These are phyloP conservation scores for Hestina assimilis DNA, from an alignment of 1,140 invertebrate genomes.

Conservation along the genomic window DNA sequence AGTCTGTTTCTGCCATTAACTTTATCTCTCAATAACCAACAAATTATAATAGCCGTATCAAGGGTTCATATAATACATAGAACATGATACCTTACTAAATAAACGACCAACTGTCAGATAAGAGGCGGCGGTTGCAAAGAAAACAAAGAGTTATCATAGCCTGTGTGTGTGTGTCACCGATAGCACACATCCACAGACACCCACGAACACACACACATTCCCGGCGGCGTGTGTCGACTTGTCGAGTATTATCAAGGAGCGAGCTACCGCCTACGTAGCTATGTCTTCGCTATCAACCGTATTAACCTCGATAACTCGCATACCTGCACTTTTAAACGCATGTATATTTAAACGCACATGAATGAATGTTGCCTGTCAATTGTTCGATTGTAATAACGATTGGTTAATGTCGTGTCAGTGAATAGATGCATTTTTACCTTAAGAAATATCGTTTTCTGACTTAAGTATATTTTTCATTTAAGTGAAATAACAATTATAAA, in stretches of 20 bases:
- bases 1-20: background rate
- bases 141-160: conserved; percentile 53
- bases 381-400: background rate
- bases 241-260: conserved; percentile 32
- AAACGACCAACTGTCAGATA: conserved; percentile 51
- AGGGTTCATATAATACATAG: background rate
- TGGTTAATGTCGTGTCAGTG: background rate
- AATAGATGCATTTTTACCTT: background rate
- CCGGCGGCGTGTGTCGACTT: conserved; percentile 1
- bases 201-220: conserved; percentile 2
- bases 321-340: conserved; percentile 48
- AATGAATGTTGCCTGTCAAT: conserved; percentile 36
- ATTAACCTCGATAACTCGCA: conserved; percentile 51
- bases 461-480: background rate
- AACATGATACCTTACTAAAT: conserved; percentile 31
- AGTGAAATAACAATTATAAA: no score
- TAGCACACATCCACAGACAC: conserved; percentile 15
- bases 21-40: background rate
- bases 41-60: background rate
- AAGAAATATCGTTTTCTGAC: background rate
- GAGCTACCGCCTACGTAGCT: conserved; percentile 56
- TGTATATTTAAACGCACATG: conserved; percentile 41
- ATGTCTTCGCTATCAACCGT: conserved; percentile 51
- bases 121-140: conserved; percentile 46
- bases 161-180: conserved; percentile 40